A percentile compares a stretch with the other conserved stretches of the same genome.
phyloP scores from a whole-genome alignment of 2,888 invertebrate genomes.

The Zygogramma bicolorata region DNA sequence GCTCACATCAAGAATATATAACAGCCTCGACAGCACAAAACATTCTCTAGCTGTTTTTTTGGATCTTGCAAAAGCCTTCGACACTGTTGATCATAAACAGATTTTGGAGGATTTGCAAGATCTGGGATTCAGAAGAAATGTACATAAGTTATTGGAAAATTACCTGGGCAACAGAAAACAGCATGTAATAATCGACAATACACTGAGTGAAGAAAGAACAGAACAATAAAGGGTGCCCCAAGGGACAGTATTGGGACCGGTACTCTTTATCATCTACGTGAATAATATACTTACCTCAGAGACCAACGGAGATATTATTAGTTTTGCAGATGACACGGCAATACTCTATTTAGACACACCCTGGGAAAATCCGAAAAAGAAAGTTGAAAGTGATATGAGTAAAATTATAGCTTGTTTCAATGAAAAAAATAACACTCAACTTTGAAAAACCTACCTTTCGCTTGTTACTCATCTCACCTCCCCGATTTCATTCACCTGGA shows the following conservation, averaged over 20 bases:
- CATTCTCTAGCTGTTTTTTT: too few relatives aligned
- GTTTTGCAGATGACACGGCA: constrained; percentile 22
- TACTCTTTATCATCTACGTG: constrained; percentile 16
- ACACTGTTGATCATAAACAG: too few relatives aligned
- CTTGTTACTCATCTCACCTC: constrained; percentile 6
- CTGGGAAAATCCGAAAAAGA: neutral
- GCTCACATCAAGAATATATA: neutral
- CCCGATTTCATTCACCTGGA: neutral
- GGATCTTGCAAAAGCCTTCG: too few relatives aligned
- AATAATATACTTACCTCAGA: constrained; percentile 7
- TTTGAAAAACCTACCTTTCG: constrained; percentile 1
- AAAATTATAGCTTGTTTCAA: neutral
- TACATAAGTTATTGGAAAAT: too few relatives aligned
- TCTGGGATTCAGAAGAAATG: too few relatives aligned
- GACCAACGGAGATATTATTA: constrained; percentile 8
- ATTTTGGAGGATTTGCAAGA: too few relatives aligned
- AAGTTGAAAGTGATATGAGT: constrained; percentile 8
- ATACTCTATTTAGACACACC: constrained; percentile 5
- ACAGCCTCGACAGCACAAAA: too few relatives aligned
- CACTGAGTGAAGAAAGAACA: neutral
- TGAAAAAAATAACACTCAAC: neutral
- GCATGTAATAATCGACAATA: too few relatives aligned
- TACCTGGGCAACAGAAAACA: too few relatives aligned
- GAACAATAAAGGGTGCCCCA: constrained; percentile 11
- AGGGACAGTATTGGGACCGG: constrained; percentile 23